These are phyloP conservation scores for Cheilosia pagana DNA, from an alignment of 2,888 invertebrate genomes.

Conservation along the genomic window DNA sequence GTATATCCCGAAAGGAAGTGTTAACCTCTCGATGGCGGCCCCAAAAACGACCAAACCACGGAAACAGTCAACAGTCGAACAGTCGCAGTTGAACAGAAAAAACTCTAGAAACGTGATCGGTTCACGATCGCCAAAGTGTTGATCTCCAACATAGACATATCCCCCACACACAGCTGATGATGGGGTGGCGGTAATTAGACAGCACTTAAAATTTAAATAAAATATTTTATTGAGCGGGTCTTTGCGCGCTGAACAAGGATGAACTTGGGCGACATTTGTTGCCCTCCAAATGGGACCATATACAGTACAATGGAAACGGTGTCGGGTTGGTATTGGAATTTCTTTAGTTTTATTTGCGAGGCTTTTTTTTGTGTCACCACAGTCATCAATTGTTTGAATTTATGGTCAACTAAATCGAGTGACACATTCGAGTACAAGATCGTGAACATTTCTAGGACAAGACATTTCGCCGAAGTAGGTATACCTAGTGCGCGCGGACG, in stretches of 20 bases:
- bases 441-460: slow-evolving; percentile 77
- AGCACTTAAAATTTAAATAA: slow-evolving; percentile 72
- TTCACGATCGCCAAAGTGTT: slow-evolving; percentile 67
- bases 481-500: slow-evolving; percentile 1
- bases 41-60: slow-evolving; percentile 59
- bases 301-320: slow-evolving; percentile 63
- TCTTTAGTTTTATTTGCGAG: slow-evolving; percentile 46
- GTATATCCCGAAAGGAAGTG: slow-evolving; percentile 72
- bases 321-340: slow-evolving; percentile 58
- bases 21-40: slow-evolving; percentile 69
- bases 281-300: slow-evolving; percentile 59
- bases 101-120: slow-evolving; percentile 70
- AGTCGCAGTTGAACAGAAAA: slow-evolving; percentile 28
- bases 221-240: slow-evolving; percentile 66
- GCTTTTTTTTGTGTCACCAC: slow-evolving; percentile 70
- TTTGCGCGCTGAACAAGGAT: slow-evolving; percentile 39
- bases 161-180: slow-evolving; percentile 30
- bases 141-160: slow-evolving; percentile 46
- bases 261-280: slow-evolving; percentile 60
- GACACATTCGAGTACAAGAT: slow-evolving; percentile 76
- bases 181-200: slow-evolving; percentile 70
- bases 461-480: slow-evolving; percentile 63
- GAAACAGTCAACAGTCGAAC: slow-evolving; percentile 23
- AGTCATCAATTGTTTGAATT: slow-evolving; percentile 76
- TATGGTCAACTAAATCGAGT: slow-evolving; percentile 76